Percentiles rank a stretch among this genome's conserved stretches.
Evolutionary conservation across 1,140 invertebrate species (phyloP).

Genomic region (Notospermus geniculatus): DNA sequence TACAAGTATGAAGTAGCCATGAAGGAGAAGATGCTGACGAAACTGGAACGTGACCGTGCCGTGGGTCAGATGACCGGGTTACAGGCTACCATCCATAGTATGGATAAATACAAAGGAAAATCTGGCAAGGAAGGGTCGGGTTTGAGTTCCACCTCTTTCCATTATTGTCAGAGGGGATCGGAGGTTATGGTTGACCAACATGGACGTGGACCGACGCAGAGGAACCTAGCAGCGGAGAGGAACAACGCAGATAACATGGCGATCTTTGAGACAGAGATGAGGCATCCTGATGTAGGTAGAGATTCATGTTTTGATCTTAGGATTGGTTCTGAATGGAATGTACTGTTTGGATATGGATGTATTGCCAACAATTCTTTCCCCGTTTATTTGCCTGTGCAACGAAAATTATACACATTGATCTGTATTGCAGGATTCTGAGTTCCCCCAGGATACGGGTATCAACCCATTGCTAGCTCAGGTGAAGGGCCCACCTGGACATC

Average conservation of each 20-base stretch:
- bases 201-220: constrained; percentile 48
- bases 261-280: constrained; percentile 32
- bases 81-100: constrained; percentile 47
- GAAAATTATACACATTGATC: too few species aligned
- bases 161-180: constrained; percentile 10
- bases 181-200: constrained; percentile 19
- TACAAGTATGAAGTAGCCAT: constrained; percentile 53
- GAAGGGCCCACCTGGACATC: constrained; percentile 41
- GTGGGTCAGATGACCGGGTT: constrained; percentile 49
- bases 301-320: too few species aligned
- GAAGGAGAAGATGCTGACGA: constrained; percentile 55
- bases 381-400: not conserved
- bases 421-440: constrained; percentile 50
- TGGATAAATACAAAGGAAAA: constrained; percentile 41
- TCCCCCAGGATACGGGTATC: constrained; percentile 50
- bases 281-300: constrained; percentile 49
- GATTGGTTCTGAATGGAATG: too few species aligned
- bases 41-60: constrained; percentile 50
- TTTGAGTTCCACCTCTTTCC: not conserved
- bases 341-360: too few species aligned
- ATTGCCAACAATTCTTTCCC: not conserved
- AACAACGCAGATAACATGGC: constrained; percentile 33
- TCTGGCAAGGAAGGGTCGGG: constrained; percentile 13
- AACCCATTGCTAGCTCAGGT: constrained; percentile 47
- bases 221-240: constrained; percentile 36